These are phyloP conservation scores for Ursus arctos DNA, from an alignment of 2,113 vertebrate genomes.

Conservation along the genomic window DNA sequence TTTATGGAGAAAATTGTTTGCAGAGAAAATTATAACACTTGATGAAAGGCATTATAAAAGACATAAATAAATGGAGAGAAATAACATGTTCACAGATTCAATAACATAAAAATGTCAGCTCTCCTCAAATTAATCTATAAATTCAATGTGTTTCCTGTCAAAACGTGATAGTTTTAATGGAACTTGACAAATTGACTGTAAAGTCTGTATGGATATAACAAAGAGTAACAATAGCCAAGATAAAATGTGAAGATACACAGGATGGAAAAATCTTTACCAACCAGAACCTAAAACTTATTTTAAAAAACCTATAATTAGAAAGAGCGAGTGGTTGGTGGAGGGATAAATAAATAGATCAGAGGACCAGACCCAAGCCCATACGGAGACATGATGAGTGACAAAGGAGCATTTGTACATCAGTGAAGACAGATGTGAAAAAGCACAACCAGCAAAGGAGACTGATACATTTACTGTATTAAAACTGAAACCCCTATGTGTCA, in stretches of 20 bases:
- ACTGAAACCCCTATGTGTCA: background rate
- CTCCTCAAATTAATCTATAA: background rate
- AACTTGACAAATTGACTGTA: background rate
- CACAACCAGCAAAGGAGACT: background rate
- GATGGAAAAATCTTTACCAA: background rate
- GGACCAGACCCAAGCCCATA: background rate
- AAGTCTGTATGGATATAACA: background rate
- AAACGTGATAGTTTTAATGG: background rate
- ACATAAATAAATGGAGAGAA: background rate
- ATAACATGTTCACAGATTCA: background rate
- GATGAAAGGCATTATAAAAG: background rate
- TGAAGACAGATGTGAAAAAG: background rate
- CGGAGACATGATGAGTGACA: background rate
- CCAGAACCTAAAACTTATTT: background rate
- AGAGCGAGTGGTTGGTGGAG: background rate
- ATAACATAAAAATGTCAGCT: background rate
- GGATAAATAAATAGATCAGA: rapidly evolving
- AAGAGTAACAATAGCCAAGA: background rate
- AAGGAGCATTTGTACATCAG: background rate
- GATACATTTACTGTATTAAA: background rate
- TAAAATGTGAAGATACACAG: background rate
- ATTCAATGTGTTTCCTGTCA: background rate
- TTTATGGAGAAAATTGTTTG: background rate
- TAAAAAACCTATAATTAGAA: background rate
- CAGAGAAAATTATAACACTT: background rate